These are phyloP conservation scores for Aphodius granarius DNA, from an alignment of 2,888 invertebrate species.

Conservation along the genomic window DNA sequence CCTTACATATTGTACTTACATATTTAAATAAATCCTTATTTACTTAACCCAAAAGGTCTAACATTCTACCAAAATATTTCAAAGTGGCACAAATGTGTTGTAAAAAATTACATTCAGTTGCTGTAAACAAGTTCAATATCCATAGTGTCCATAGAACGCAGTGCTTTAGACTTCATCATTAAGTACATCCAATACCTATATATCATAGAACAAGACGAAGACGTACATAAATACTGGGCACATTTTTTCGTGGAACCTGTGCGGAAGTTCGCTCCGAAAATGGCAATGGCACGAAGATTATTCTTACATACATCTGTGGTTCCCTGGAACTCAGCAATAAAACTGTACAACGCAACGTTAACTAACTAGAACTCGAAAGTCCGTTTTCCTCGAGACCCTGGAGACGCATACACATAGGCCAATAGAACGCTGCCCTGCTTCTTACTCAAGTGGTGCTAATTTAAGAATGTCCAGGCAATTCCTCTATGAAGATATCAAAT, in stretches of 20 bases:
- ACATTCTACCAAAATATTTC: too few species aligned
- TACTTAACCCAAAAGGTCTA: too few species aligned
- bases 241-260: not conserved
- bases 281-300: not conserved
- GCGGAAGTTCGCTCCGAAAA: not conserved
- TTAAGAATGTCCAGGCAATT: conserved; percentile 15
- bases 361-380: not conserved
- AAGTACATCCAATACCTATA: not conserved
- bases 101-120: too few species aligned
- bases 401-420: not conserved
- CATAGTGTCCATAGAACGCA: not conserved
- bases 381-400: not conserved
- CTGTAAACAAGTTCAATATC: not conserved
- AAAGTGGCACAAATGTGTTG: too few species aligned
- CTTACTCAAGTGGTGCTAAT: conserved; percentile 13
- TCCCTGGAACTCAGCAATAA: not conserved
- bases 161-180: not conserved
- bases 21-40: too few species aligned
- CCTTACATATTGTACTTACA: too few species aligned
- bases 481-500: conserved; percentile 22
- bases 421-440: not conserved
- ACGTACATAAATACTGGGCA: not conserved
- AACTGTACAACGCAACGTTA: not conserved
- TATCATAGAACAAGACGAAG: not conserved
- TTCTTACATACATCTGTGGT: not conserved